Evolutionary conservation across 2,113 vertebrate species (phyloP), one percentile per base, ranked within the genome.

Genomic region (Tachysurus fulvidraco): DNA sequence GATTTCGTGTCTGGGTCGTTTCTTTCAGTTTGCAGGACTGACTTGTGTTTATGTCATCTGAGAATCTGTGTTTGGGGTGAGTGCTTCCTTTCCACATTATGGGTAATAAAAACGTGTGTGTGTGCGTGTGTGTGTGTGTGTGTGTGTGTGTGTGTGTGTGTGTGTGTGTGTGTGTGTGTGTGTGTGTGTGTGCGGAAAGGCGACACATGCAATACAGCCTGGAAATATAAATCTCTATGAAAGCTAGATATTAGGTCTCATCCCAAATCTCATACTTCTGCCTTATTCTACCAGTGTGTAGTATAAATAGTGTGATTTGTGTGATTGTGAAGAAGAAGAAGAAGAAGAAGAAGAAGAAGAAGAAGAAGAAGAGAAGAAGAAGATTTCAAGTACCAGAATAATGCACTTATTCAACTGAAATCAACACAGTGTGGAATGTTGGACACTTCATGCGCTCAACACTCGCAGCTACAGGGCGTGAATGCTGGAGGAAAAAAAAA

Each of bases 31-130:
- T 44, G 76, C 36, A 14, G 83, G 36, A 85, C 85, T 76, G 89
- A 92, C 83, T 69, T 0, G 81, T 92, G 91, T 92, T 93, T 89
- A 92, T 90, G 88, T 87, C 57, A 87, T 36, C 83, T 87, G 89
- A 92, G 93, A 92, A 88, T 91, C n/a, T 84, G 91, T 90, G 88
- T 91, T 91, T 88, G 80, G 90, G 82, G 81, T 87, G 88, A 59
- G 57, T 85, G 88, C 91, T 93, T 93, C 92, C 91, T 89, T 83
- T 88, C 88, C 88, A 91, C 88, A 91, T 92, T 87, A 92, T 91
- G 85, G 83, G 83, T 90, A 93, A 93, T 92, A 55, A 92, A 85
- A 21, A 16, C 78, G 30, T 85, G 67, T 83, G 89, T 81, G 55
- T 41, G 4, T 41, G 25, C 8, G 76, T 16, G 55, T 13, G 79